These are phyloP conservation scores for Mythimna loreyi DNA, from an alignment of 2,888 invertebrate species.

Conservation along the genomic window DNA sequence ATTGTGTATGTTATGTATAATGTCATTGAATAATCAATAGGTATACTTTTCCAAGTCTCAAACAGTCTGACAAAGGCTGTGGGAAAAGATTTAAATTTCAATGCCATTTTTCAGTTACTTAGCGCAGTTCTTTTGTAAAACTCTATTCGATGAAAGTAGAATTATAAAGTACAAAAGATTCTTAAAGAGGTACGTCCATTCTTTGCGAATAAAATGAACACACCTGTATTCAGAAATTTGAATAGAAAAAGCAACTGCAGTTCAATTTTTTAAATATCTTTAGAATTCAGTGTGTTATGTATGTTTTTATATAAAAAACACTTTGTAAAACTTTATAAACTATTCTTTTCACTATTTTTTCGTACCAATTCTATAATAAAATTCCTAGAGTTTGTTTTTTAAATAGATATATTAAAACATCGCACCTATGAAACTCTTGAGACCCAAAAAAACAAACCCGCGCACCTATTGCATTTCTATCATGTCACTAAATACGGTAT, in stretches of 20 bases:
- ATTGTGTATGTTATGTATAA: background rate
- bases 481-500: too few species aligned
- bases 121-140: constrained; percentile 25
- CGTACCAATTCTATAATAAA: too few species aligned
- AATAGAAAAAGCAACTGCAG: constrained; percentile 16
- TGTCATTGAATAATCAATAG: background rate
- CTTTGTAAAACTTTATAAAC: too few species aligned
- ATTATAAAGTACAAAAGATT: constrained; percentile 37
- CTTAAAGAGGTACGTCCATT: constrained; percentile 19
- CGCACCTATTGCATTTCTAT: too few species aligned
- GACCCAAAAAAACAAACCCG: too few species aligned
- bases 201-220: constrained; percentile 18
- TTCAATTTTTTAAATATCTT: background rate
- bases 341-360: too few species aligned
- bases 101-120: constrained; percentile 11
- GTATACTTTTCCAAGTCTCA: background rate
- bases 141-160: constrained; percentile 31
- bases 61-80: background rate
- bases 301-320: too few species aligned
- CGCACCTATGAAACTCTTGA: too few species aligned
- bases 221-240: constrained; percentile 26
- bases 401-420: too few species aligned
- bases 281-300: background rate
- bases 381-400: too few species aligned
- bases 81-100: background rate